Percentiles rank a stretch among this genome's conserved stretches.
phyloP scores from a whole-genome alignment of 1,140 invertebrate genomes.

The Drosophila tani region DNA sequence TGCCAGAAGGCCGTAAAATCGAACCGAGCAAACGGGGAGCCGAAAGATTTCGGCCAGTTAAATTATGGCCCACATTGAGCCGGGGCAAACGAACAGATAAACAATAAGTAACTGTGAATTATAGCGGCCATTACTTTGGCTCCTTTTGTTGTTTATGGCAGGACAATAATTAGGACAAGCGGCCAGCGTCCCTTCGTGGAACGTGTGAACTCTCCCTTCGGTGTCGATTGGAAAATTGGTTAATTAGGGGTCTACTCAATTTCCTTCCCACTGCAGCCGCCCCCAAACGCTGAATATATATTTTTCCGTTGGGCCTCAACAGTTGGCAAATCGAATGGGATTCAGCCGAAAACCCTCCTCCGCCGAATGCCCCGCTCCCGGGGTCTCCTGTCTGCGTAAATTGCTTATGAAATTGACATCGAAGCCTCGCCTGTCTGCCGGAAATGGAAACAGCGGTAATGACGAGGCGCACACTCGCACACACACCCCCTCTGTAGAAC shows the following conservation, averaged over 20 bases:
- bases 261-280: constrained; percentile 12
- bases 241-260: constrained; percentile 65
- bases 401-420: constrained; percentile 82
- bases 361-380: background rate
- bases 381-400: constrained; percentile 55
- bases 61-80: constrained; percentile 77
- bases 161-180: constrained; percentile 77
- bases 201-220: constrained; percentile 42
- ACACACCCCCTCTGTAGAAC: constrained; percentile 1
- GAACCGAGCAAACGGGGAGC: constrained; percentile 36
- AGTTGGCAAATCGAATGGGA: constrained; percentile 75
- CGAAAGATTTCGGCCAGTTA: constrained; percentile 44
- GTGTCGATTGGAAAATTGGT: constrained; percentile 60
- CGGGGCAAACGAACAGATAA: constrained; percentile 78
- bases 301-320: constrained; percentile 43
- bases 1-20: constrained; percentile 45
- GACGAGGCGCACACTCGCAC: constrained; percentile 56
- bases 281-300: constrained; percentile 25
- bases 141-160: constrained; percentile 73
- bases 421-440: constrained; percentile 71
- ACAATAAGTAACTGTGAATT: constrained; percentile 84
- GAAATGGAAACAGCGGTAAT: constrained; percentile 82
- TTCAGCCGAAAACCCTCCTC: constrained; percentile 9
- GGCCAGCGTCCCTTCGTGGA: constrained; percentile 11
- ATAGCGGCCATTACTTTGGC: constrained; percentile 80